phyloP scores from a whole-genome alignment of 2,888 invertebrate species.

The Aporophyla lueneburgensis region DNA sequence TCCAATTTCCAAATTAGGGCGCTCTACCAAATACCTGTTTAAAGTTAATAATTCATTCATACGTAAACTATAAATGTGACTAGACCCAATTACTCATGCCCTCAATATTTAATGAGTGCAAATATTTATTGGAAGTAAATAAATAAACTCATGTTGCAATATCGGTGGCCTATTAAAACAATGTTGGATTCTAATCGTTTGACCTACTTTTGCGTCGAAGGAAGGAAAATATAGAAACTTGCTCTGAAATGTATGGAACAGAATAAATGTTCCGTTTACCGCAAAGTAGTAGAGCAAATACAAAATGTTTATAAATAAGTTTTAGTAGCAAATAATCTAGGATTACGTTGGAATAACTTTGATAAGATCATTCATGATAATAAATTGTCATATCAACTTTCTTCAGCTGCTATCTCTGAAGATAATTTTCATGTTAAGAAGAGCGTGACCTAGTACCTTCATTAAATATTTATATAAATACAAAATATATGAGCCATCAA shows the following conservation, averaged over 20 bases:
- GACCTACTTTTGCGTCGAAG: constrained; percentile 58
- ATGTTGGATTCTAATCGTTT: constrained; percentile 61
- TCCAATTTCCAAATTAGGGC: neutral
- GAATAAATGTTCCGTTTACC: constrained; percentile 26
- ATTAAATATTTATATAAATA: constrained; percentile 46
- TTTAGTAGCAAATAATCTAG: constrained; percentile 22
- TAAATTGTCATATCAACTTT: constrained; percentile 40
- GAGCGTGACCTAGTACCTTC: constrained; percentile 53
- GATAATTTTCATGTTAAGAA: constrained; percentile 40
- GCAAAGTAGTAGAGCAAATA: constrained; percentile 19
- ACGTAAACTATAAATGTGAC: constrained; percentile 11
- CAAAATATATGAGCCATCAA: constrained; percentile 17
- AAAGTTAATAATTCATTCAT: constrained; percentile 15
- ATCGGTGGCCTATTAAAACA: constrained; percentile 59
- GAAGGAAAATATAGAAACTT: constrained; percentile 59
- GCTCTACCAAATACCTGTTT: neutral
- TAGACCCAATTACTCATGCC: constrained; percentile 50
- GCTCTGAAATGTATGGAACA: constrained; percentile 31
- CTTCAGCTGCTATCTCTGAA: constrained; percentile 28
- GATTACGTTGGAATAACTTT: constrained; percentile 20
- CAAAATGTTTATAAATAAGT: constrained; percentile 10
- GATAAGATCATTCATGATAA: constrained; percentile 30
- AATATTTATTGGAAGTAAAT: constrained; percentile 55
- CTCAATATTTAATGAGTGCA: constrained; percentile 55
- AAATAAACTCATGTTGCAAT: constrained; percentile 56